Evolutionary conservation across 2,888 invertebrate genomes (phyloP), one percentile per base, ranked within the genome.

Genomic region (Drosophila greeni): DNA sequence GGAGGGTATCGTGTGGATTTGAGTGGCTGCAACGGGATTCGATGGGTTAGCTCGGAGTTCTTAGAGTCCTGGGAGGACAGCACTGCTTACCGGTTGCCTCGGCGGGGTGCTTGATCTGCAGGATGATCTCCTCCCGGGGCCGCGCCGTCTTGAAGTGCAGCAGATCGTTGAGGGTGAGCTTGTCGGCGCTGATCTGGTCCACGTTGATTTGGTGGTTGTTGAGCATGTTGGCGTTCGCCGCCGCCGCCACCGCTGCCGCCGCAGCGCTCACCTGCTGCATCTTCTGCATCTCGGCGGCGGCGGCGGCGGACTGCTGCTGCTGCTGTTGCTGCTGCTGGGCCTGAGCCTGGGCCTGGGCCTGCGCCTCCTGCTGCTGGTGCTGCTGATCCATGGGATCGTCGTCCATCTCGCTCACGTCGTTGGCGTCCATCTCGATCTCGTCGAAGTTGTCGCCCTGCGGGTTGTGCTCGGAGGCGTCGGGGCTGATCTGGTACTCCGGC

Each of bases 111-210:
- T 88, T 87, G 51, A 87, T 86, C 51, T 87, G 88, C 40, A 87
- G 71, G 16, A 87, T 88, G 29, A 88, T 87, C 70, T 88, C 88
- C 9, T 88, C 88, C 6, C 87, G 82, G 2, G 87, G 88, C 2
- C 87, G 82, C 40, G 86, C 57, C 9, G 85, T 72, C 68, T 88
- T 88, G 29, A 88, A 88, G 57, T 88, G 87, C 59, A 88, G 59
- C 71, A 88, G 76, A 80, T 88, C 88, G 62, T 80, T 88, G 14
- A 88, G 84, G 3, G 87, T 85, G n/a, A 88, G 66, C 57, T 88
- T 88, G 3, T 88, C 88, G 3, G 87, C 82, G 49, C 88, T 88
- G 14, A 88, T 87, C 55, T 86, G 85, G 69, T 86, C 86, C 42
- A 86, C 86, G 37, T 82, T 87, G 31, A 87, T 86, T 55, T 87